A percentile compares a stretch with the other conserved stretches of the same genome.
phyloP scores from a whole-genome alignment of 1,140 invertebrate genomes.

The Cotesia chilonis region DNA sequence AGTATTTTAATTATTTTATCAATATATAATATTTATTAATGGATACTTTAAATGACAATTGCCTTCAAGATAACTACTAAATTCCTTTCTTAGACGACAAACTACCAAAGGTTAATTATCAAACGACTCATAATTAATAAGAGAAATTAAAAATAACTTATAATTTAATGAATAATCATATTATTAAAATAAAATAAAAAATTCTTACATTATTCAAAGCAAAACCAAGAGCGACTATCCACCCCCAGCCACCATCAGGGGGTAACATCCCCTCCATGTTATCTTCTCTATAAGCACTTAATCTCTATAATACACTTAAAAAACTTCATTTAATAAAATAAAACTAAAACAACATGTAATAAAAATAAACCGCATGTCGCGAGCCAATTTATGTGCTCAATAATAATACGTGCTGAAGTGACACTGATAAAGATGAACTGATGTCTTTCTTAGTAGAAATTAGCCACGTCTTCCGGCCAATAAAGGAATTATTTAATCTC shows the following conservation, averaged over 20 bases:
- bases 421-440: neutral
- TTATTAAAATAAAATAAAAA: slow-evolving; percentile 29
- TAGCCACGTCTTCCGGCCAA: slow-evolving; percentile 12
- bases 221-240: slow-evolving; percentile 69
- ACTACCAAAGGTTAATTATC: too few relatives aligned
- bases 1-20: too few relatives aligned
- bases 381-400: too few relatives aligned
- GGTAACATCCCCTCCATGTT: slow-evolving; percentile 48
- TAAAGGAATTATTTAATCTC: neutral
- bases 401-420: neutral
- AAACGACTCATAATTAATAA: too few relatives aligned
- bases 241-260: slow-evolving; percentile 74
- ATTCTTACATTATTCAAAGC: slow-evolving; percentile 71
- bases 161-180: neutral
- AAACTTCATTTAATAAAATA: too few relatives aligned
- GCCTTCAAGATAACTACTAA: too few relatives aligned
- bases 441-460: slow-evolving; percentile 9
- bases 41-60: too few relatives aligned
- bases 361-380: too few relatives aligned
- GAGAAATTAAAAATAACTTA: neutral
- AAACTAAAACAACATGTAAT: too few relatives aligned
- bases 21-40: too few relatives aligned
- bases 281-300: slow-evolving; percentile 9
- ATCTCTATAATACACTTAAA: neutral
- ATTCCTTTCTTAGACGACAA: too few relatives aligned